phyloP scores from a whole-genome alignment of 2,888 invertebrate species.

The Spatulosminthurus flaviceps region DNA sequence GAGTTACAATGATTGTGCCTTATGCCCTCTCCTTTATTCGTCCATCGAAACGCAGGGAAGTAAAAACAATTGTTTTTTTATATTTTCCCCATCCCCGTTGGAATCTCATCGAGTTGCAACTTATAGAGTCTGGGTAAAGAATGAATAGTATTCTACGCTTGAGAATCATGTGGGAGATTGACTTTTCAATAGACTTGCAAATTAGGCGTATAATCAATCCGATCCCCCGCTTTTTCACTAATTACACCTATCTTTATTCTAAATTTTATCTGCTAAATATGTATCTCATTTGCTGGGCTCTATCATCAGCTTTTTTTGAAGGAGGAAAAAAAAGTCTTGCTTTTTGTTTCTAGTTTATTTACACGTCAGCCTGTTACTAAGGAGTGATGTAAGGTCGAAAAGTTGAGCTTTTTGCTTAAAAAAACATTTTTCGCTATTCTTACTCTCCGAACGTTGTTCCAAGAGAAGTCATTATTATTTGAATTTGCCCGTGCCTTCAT shows the following conservation, averaged over 20 bases:
- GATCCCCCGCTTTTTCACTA: background rate
- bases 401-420: background rate
- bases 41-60: background rate
- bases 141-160: background rate
- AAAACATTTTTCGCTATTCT: background rate
- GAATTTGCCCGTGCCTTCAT: too few species aligned
- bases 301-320: background rate
- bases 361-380: background rate
- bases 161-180: constrained; percentile 4
- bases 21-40: background rate
- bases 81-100: background rate
- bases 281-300: too few species aligned
- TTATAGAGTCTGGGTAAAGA: too few species aligned
- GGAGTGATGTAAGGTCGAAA: background rate
- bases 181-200: background rate
- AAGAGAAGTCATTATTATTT: too few species aligned
- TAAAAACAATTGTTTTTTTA: background rate
- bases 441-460: too few species aligned
- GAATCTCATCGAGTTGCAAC: background rate
- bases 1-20: too few species aligned
- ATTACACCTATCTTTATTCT: constrained; percentile 1
- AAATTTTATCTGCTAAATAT: background rate
- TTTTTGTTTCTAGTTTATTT: background rate
- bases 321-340: background rate
- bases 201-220: constrained; percentile 5